phyloP scores from a whole-genome alignment of 2,888 invertebrate species.

The Drosophila cracens region DNA sequence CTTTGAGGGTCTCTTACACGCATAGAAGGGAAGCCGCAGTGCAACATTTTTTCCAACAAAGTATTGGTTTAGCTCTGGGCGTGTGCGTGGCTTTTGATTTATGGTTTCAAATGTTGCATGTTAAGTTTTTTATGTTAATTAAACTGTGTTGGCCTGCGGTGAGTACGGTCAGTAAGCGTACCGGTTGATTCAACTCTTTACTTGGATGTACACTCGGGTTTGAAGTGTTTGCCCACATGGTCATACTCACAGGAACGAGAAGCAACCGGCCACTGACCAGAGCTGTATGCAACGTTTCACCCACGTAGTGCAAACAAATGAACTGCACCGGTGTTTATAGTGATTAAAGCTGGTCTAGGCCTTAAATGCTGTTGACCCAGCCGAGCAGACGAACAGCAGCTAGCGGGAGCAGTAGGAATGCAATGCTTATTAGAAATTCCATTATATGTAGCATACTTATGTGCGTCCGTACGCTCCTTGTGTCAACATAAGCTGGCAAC shows the following conservation, averaged over 20 bases:
- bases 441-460: constrained; percentile 71
- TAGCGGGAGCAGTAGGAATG: constrained; percentile 16
- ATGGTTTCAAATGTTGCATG: constrained; percentile 60
- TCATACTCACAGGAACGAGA: not conserved
- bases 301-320: constrained; percentile 44
- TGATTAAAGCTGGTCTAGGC: constrained; percentile 42
- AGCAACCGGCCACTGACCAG: not conserved
- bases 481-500: constrained; percentile 65
- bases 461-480: constrained; percentile 36
- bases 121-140: constrained; percentile 75
- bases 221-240: constrained; percentile 9
- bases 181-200: constrained; percentile 1
- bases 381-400: constrained; percentile 16
- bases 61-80: constrained; percentile 56
- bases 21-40: constrained; percentile 11
- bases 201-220: constrained; percentile 3
- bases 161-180: constrained; percentile 17
- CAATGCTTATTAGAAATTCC: constrained; percentile 76
- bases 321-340: constrained; percentile 54
- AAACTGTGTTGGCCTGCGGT: constrained; percentile 58
- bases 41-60: constrained; percentile 17
- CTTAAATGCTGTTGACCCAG: constrained; percentile 71
- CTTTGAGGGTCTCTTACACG: constrained; percentile 15
- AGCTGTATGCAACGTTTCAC: constrained; percentile 7
- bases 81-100: constrained; percentile 68